Conservation (phyloP, 2,113 vertebrate genomes). For the Melanocharis versteri region DNA sequence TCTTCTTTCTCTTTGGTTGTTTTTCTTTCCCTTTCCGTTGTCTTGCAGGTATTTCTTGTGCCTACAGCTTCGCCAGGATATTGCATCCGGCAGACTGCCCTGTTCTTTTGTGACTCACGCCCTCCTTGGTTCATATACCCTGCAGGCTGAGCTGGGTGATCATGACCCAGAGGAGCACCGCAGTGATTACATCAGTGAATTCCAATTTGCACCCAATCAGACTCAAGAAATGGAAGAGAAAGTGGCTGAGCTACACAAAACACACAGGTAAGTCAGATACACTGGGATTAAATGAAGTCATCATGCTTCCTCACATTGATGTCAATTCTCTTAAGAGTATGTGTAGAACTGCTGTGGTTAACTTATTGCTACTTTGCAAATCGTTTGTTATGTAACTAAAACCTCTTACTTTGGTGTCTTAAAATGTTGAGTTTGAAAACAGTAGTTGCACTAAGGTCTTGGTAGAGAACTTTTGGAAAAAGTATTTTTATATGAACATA, state of each 20-base stretch:
- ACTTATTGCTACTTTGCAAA: not conserved
- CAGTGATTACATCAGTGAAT: constrained; percentile 81
- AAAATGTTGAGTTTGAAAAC: not conserved
- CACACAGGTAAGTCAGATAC: constrained; percentile 81
- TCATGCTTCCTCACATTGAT: not conserved
- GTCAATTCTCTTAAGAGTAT: not conserved
- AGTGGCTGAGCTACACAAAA: constrained; percentile 90
- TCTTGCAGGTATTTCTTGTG: constrained; percentile 83
- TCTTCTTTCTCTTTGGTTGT: not conserved
- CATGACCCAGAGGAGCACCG: constrained; percentile 84
- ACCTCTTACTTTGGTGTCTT: not conserved
- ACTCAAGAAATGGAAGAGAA: constrained; percentile 97
- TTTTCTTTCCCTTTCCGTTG: not conserved
- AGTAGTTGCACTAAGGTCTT: not conserved
- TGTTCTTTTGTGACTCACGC: constrained; percentile 87
- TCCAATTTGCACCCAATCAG: constrained; percentile 88
- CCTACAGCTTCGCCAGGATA: constrained; percentile 86
- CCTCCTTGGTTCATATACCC: constrained; percentile 82
- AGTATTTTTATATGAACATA: not conserved
- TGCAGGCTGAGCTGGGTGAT: constrained; percentile 92
- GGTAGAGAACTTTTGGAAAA: not conserved
- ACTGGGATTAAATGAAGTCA: not conserved
- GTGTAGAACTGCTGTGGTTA: not conserved
- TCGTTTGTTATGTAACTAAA: not conserved
- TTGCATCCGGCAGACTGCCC: constrained; percentile 79